phyloP scores from a whole-genome alignment of 2,113 vertebrate species.

The Corythoichthys intestinalis region DNA sequence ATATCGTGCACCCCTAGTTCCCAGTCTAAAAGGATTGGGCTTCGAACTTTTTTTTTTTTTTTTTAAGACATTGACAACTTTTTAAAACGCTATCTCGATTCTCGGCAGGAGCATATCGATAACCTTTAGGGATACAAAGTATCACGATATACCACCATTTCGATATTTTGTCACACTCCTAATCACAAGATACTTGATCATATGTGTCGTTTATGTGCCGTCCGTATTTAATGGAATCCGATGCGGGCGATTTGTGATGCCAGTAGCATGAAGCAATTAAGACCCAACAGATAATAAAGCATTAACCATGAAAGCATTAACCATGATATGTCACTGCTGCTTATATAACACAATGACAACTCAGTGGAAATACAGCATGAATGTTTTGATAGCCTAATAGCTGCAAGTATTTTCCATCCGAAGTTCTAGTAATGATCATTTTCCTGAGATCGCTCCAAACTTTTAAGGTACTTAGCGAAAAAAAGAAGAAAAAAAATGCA shows the following conservation, averaged over 20 bases:
- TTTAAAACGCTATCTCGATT: no score
- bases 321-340: neutral
- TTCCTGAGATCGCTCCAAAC: neutral
- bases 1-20: no score
- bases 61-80: no score
- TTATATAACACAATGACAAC: neutral
- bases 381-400: neutral
- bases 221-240: neutral
- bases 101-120: no score
- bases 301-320: neutral
- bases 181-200: neutral
- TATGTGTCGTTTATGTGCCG: neutral
- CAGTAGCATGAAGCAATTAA: neutral
- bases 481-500: neutral
- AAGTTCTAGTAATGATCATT: neutral
- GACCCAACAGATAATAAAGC: neutral
- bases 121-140: no score
- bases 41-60: no score
- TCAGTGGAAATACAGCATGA: neutral
- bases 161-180: no score
- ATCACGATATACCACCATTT: no score
- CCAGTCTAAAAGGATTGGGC: no score
- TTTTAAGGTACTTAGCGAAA: neutral
- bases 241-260: neutral
- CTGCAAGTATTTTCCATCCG: neutral